Evolutionary conservation across 1,140 invertebrate species (phyloP).

Genomic region (Archivesica marissinica): DNA sequence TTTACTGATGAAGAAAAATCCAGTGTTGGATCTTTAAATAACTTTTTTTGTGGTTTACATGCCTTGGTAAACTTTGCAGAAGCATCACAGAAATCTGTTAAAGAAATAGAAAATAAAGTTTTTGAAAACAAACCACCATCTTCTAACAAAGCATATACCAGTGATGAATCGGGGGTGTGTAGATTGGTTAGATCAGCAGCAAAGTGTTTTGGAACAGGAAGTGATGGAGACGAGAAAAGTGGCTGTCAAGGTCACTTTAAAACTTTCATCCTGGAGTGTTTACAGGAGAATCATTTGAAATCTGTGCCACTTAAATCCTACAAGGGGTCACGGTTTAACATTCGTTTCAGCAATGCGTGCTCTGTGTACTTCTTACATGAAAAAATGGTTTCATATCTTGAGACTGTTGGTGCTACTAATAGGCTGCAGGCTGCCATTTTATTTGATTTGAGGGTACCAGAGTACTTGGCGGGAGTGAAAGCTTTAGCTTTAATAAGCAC

Average conservation of each 20-base stretch:
- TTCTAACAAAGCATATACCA: not conserved
- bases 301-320: conserved; percentile 31
- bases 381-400: conserved; percentile 24
- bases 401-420: conserved; percentile 23
- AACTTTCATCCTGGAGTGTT: conserved; percentile 24
- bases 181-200: conserved; percentile 29
- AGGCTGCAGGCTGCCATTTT: conserved; percentile 34
- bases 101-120: conserved; percentile 20
- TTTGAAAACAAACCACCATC: conserved; percentile 18
- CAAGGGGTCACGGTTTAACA: conserved; percentile 45
- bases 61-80: conserved; percentile 38
- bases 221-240: conserved; percentile 36
- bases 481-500: conserved; percentile 31
- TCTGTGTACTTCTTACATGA: conserved; percentile 40
- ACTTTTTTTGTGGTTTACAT: conserved; percentile 46
- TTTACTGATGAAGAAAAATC: conserved; percentile 28
- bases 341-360: conserved; percentile 34
- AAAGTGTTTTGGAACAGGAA: conserved; percentile 44
- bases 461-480: conserved; percentile 30
- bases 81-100: not conserved
- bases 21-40: not conserved
- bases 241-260: conserved; percentile 34
- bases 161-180: conserved; percentile 5
- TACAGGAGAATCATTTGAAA: conserved; percentile 11
- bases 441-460: conserved; percentile 34